Evolutionary conservation across 2,797 vertebrate species (phyloP).

Genomic region (Myotis pilosus): DNA sequence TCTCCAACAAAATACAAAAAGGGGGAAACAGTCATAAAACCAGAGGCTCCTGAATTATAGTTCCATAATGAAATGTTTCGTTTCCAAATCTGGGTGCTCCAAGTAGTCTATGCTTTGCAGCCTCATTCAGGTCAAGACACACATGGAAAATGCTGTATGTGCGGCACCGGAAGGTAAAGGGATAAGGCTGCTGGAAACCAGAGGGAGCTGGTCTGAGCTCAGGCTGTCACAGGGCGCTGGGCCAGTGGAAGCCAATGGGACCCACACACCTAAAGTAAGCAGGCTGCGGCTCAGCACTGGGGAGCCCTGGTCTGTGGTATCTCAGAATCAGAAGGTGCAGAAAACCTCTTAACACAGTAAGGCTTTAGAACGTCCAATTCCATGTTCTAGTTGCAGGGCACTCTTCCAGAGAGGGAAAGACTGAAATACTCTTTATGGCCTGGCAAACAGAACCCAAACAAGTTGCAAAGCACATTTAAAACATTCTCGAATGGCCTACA

Average conservation of each 20-base stretch:
- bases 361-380: background rate
- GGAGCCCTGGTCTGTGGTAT: background rate
- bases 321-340: background rate
- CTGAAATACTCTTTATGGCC: background rate
- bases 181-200: background rate
- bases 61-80: background rate
- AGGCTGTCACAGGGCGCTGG: accelerated
- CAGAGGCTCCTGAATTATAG: background rate
- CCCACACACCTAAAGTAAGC: background rate
- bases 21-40: background rate
- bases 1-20: background rate
- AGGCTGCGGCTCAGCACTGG: background rate
- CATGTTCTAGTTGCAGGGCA: background rate
- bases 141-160: background rate
- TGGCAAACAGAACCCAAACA: constrained; percentile 41
- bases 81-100: background rate
- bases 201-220: background rate
- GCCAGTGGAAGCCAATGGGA: background rate
- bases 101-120: background rate
- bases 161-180: background rate
- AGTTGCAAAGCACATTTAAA: constrained; percentile 33
- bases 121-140: background rate
- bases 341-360: background rate
- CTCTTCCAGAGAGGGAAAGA: background rate
- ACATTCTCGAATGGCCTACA: constrained; percentile 23